Evolutionary conservation across 2,113 vertebrate genomes (phyloP).

Genomic region (Psephotus haematonotus): DNA sequence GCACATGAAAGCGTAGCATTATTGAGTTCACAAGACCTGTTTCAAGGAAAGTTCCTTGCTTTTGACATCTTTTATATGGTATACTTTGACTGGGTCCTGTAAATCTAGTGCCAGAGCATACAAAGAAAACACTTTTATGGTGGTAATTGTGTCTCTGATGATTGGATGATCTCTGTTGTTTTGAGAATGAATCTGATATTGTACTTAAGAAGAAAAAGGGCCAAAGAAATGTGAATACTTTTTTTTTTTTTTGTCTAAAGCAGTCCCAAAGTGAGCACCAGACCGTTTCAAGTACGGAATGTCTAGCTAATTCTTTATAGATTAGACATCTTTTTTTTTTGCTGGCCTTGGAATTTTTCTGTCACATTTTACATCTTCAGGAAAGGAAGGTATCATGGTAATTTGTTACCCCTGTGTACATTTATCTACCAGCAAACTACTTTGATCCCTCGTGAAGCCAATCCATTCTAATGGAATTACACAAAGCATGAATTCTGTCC

Average conservation of each 20-base stretch:
- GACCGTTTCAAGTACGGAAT: neutral
- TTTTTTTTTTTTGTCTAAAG: neutral
- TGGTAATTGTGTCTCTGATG: neutral
- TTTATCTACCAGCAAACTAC: neutral
- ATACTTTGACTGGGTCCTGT: neutral
- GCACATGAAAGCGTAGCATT: neutral
- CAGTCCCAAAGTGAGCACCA: neutral
- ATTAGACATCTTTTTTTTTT: neutral
- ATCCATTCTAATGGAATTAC: neutral
- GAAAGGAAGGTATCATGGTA: neutral
- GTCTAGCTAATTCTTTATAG: neutral
- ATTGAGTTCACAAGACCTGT: neutral
- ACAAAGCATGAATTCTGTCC: neutral
- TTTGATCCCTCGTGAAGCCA: neutral
- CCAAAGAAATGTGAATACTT: neutral
- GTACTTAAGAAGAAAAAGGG: neutral
- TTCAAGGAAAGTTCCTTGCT: neutral
- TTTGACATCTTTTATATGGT: neutral
- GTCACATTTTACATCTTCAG: neutral
- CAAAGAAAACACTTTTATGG: neutral
- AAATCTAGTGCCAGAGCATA: neutral
- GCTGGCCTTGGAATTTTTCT: neutral
- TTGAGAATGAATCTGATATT: neutral
- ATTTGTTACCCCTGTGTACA: neutral
- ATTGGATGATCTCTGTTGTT: neutral